Conservation (phyloP, 2,888 invertebrate species). For the Leuctra nigra region DNA sequence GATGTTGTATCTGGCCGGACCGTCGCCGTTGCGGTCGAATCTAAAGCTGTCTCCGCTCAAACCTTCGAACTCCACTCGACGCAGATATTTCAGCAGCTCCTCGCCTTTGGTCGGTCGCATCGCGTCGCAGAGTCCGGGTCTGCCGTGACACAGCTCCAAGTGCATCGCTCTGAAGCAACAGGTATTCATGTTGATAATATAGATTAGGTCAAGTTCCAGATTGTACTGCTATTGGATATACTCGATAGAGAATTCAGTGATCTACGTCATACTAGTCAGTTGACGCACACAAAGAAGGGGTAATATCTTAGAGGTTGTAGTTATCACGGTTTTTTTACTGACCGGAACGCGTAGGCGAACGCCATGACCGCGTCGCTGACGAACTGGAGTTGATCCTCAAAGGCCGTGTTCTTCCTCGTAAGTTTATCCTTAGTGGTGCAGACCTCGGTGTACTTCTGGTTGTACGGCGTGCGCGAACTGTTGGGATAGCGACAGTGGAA, state of each 20-base stretch:
- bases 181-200: too few species aligned
- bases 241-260: too few species aligned
- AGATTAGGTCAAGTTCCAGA: too few species aligned
- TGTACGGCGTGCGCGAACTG: constrained; percentile 75
- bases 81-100: constrained; percentile 72
- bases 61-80: constrained; percentile 86
- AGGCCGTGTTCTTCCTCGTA: constrained; percentile 68
- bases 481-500: constrained; percentile 83
- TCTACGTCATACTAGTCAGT: too few species aligned
- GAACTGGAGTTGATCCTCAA: constrained; percentile 92
- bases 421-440: constrained; percentile 78
- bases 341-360: constrained; percentile 84
- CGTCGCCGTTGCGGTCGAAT: constrained; percentile 86
- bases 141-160: constrained; percentile 64
- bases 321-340: too few species aligned
- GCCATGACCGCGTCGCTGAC: constrained; percentile 95
- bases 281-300: too few species aligned
- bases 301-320: too few species aligned
- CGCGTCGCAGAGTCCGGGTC: constrained; percentile 71
- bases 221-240: too few species aligned
- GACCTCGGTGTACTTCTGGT: constrained; percentile 56
- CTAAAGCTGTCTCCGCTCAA: constrained; percentile 83
- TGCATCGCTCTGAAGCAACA: constrained; percentile 78
- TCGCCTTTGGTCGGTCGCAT: constrained; percentile 89
- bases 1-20: constrained; percentile 91